Evolutionary conservation across 1,140 invertebrate genomes (phyloP), one percentile per base, ranked within the genome.

Genomic region (Bacillus rossius): DNA sequence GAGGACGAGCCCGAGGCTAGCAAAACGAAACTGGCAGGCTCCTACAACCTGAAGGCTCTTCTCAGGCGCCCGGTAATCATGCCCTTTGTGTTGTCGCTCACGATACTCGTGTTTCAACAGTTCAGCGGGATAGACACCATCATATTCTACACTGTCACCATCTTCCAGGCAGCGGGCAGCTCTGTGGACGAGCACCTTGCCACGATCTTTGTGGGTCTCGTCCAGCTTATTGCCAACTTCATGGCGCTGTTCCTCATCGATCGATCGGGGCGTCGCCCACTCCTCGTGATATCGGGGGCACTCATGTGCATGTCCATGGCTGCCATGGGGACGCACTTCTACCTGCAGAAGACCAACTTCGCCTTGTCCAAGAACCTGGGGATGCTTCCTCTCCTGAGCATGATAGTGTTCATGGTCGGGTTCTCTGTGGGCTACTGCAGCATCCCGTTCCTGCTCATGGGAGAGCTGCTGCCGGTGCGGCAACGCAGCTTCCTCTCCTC

Each of bases 61-160:
- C 43, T 59, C 4, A 49, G 40, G 17, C 49, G 50, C 4, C 49
- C 57, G 4, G 50, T 59, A 13, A 26, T 59, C 13, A 3, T 59
- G 8, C 57, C 57, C 10, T 54, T 59, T 8, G 16, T 26, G 23
- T 23, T 76, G 13, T 77, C 72, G 37, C 65, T 74, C 23, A 72
- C 71, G 0, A 65, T 87, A 1, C 79, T 83, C 69, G 71, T 77
- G 61, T 81, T 85, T 56, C 79, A 83, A 56, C 86, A 89, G 64
- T 67, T 85, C 20, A 80, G 78, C 26, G 87, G 87, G 0, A 85
- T 84, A 52, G 86, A 87, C 64, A 84, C 83, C 1, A 77, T 88
- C 0, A 74, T 86, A 5, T 87, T 87, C 67, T 88, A 88, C 65
- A 81, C 86, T 0, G 83, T 84, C 23, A 73, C 75, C 1, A 85